Evolutionary conservation across 2,797 vertebrate species (phyloP).

Genomic region (Pseudochaenichthys georgianus): DNA sequence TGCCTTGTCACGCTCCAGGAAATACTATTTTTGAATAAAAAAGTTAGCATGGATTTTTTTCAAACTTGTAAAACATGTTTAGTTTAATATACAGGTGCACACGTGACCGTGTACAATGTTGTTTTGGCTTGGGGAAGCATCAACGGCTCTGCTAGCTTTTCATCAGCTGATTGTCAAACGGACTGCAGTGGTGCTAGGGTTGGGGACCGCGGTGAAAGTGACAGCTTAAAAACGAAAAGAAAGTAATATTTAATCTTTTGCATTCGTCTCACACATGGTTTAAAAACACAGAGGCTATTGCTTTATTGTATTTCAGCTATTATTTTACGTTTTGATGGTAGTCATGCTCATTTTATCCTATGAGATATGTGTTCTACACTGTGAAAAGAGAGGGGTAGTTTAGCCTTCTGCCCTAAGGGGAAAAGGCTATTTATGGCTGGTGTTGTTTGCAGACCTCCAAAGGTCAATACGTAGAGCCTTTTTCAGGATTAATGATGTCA

Average conservation of each 20-base stretch:
- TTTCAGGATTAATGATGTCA: conserved; percentile 9
- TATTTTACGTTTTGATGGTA: neutral
- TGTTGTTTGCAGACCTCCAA: conserved; percentile 70
- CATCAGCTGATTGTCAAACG: conserved; percentile 87
- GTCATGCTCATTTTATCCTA: neutral
- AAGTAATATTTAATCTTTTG: too few relatives aligned
- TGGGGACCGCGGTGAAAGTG: conserved; percentile 69
- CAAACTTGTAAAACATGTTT: neutral
- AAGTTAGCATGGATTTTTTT: neutral
- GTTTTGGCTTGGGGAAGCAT: conserved; percentile 31
- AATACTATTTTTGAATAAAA: neutral
- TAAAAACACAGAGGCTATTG: fast-evolving
- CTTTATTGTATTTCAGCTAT: neutral
- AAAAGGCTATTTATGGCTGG: conserved; percentile 69
- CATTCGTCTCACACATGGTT: fast-evolving
- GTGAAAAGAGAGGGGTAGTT: conserved; percentile 28
- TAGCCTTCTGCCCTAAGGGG: conserved; percentile 47
- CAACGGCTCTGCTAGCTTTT: conserved; percentile 59
- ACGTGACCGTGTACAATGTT: conserved; percentile 9
- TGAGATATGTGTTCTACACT: conserved; percentile 12
- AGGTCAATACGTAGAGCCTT: conserved; percentile 56
- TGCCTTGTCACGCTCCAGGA: neutral
- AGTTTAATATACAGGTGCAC: conserved; percentile 3
- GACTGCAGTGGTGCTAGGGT: conserved; percentile 74
- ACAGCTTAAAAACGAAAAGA: conserved; percentile 12